Evolutionary conservation across 2,888 invertebrate genomes (phyloP).

Genomic region (Cynaeus angustus): DNA sequence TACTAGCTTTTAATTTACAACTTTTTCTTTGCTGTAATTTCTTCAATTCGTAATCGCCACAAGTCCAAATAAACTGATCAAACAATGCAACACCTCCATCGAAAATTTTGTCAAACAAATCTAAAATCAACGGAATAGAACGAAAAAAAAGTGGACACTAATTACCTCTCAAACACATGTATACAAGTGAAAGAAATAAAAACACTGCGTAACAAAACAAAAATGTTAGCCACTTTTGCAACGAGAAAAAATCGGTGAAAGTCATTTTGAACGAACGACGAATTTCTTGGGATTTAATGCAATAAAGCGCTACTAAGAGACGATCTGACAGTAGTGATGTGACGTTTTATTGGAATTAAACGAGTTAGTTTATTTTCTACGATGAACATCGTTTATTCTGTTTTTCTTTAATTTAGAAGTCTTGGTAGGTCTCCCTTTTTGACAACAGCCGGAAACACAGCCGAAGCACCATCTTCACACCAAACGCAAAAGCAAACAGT

Average conservation of each 20-base stretch:
- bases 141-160: background rate
- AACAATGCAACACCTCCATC: slow-evolving; percentile 17
- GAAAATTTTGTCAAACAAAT: slow-evolving; percentile 29
- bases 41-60: slow-evolving; percentile 1
- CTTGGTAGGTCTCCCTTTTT: no score
- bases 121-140: slow-evolving; percentile 12
- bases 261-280: background rate
- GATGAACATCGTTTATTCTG: no score
- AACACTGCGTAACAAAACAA: slow-evolving; percentile 34
- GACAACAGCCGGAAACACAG: background rate
- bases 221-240: background rate
- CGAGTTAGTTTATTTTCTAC: no score
- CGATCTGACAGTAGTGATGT: background rate
- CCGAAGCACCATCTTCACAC: slow-evolving; percentile 7
- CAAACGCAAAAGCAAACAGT: background rate
- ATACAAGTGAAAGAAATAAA: slow-evolving; percentile 58
- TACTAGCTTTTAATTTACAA: background rate
- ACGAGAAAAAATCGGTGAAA: background rate
- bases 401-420: background rate
- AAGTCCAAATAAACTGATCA: slow-evolving; percentile 20
- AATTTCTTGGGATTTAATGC: background rate
- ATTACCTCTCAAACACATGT: slow-evolving; percentile 61
- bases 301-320: slow-evolving; percentile 3
- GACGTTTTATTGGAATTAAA: background rate
- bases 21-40: background rate